Conservation (phyloP, 2,888 invertebrate genomes). For the Caenorhabditis afra region DNA sequence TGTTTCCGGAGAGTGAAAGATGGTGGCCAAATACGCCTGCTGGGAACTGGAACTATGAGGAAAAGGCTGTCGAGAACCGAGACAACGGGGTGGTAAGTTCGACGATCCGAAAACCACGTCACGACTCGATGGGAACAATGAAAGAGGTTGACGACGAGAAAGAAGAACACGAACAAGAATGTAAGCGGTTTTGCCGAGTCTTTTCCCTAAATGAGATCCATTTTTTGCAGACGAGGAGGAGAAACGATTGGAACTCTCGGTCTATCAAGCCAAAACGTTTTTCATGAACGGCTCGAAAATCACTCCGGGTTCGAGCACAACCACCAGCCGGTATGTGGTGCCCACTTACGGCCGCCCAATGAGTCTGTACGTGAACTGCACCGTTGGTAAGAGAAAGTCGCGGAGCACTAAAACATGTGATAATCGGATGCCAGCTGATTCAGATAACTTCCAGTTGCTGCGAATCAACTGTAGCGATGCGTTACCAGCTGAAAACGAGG, state of each 20-base stretch:
- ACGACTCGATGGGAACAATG: no score
- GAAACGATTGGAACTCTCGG: no score
- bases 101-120: no score
- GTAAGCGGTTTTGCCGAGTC: no score
- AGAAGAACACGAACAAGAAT: no score
- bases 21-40: constrained; percentile 33
- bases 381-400: constrained; percentile 13
- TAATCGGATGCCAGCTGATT: constrained; percentile 8
- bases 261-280: constrained; percentile 5
- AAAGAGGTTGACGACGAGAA: no score
- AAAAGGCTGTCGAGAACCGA: not conserved
- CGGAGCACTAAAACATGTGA: not conserved
- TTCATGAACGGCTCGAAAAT: not conserved
- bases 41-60: constrained; percentile 1
- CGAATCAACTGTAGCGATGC: constrained; percentile 5
- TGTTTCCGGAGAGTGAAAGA: constrained; percentile 27
- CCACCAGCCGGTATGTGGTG: not conserved
- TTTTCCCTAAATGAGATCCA: no score
- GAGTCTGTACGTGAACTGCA: constrained; percentile 16
- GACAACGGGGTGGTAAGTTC: not conserved
- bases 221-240: constrained; percentile 12
- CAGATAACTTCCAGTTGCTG: constrained; percentile 17
- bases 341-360: not conserved
- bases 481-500: no score
- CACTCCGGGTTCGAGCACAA: not conserved